Evolutionary conservation across 2,888 invertebrate genomes (phyloP).

Genomic region (Chrysolina oricalcia): DNA sequence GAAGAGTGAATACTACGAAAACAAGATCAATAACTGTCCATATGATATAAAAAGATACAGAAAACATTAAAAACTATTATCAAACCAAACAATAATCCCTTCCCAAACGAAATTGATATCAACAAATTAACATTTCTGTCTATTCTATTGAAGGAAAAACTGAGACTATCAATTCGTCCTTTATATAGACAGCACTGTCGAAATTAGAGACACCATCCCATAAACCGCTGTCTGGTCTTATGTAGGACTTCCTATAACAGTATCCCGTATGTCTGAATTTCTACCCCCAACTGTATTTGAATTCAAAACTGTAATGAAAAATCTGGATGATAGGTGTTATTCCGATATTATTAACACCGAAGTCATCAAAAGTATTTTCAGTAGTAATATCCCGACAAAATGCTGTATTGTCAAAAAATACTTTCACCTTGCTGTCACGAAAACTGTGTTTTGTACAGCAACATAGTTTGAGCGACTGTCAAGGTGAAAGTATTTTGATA

Average conservation of each 20-base stretch:
- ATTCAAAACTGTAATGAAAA: slow-evolving; percentile 19
- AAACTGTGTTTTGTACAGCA: no score
- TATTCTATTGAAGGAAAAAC: slow-evolving; percentile 23
- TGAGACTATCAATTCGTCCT: slow-evolving; percentile 25
- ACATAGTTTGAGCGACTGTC: no score
- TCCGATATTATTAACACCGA: slow-evolving; percentile 24
- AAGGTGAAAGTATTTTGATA: no score
- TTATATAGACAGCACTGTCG: slow-evolving; percentile 22
- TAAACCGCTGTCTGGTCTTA: slow-evolving; percentile 17
- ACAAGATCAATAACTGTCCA: slow-evolving; percentile 20
- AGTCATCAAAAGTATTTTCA: slow-evolving; percentile 24
- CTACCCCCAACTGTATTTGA: slow-evolving; percentile 14
- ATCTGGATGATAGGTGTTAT: slow-evolving; percentile 29
- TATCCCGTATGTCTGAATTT: slow-evolving; percentile 21
- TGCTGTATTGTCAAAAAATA: no score
- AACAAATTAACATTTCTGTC: slow-evolving; percentile 23
- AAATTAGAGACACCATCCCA: slow-evolving; percentile 19
- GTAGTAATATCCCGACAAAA: no score
- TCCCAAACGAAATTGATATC: slow-evolving; percentile 23
- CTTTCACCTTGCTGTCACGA: no score
- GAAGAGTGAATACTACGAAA: slow-evolving; percentile 17
- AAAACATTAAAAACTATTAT: no score
- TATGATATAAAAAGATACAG: slow-evolving; percentile 15
- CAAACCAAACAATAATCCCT: no score
- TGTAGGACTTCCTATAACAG: slow-evolving; percentile 21